phyloP scores from a whole-genome alignment of 2,797 vertebrate species.

The Trichosurus vulpecula region DNA sequence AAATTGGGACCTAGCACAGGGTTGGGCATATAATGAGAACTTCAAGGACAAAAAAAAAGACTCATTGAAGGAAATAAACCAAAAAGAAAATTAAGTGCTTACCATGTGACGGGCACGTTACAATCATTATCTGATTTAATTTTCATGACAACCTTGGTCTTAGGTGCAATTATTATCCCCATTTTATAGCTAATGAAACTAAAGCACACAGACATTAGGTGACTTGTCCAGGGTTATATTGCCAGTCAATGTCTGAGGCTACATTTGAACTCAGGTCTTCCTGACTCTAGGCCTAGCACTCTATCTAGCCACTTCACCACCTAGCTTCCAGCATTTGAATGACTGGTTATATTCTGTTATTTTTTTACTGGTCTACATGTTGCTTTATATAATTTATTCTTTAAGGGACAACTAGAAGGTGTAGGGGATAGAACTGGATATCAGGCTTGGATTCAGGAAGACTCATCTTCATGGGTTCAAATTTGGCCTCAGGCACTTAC shows the following conservation, averaged over 20 bases:
- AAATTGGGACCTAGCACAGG: background rate
- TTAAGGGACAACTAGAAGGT: background rate
- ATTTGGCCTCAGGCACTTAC: background rate
- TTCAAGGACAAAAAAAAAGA: background rate
- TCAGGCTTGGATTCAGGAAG: background rate
- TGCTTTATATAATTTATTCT: background rate
- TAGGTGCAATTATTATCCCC: background rate
- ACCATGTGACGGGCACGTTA: background rate
- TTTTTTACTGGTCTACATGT: background rate
- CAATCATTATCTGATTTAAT: too few relatives aligned
- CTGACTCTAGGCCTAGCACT: background rate
- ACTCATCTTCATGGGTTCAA: background rate
- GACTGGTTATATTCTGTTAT: background rate
- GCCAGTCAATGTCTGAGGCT: background rate
- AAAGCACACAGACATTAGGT: background rate
- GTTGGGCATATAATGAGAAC: background rate
- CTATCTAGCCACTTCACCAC: background rate
- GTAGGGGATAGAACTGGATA: background rate
- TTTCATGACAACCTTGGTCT: too few relatives aligned
- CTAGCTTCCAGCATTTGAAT: background rate
- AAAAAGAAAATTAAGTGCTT: background rate
- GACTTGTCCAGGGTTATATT: background rate
- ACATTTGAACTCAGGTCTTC: background rate
- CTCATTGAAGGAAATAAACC: background rate
- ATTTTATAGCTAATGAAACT: background rate